These are phyloP conservation scores for Ciconia maguari DNA, from an alignment of 2,113 vertebrate species.

Conservation along the genomic window DNA sequence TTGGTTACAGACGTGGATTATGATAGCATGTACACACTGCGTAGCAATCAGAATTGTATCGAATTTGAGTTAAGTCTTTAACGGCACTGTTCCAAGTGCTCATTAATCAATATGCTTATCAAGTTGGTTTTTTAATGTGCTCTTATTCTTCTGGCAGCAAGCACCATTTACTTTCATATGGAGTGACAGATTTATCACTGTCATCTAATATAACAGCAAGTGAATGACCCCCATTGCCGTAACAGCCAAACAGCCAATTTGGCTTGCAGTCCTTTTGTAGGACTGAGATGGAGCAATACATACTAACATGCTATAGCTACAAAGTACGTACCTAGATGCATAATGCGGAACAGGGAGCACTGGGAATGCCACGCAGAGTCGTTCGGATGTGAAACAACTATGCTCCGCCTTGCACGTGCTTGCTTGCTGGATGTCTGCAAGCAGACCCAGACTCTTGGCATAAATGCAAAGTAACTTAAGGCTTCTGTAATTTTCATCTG, in stretches of 20 bases:
- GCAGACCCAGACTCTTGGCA: not conserved
- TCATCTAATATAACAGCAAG: not conserved
- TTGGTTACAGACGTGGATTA: not conserved
- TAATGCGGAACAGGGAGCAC: not conserved
- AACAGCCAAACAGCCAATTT: not conserved
- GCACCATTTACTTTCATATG: not conserved
- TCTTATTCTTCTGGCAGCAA: not conserved
- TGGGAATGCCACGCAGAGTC: not conserved
- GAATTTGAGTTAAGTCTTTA: not conserved
- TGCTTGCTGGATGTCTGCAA: not conserved
- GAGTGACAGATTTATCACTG: not conserved
- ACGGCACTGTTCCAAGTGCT: not conserved
- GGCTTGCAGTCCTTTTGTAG: not conserved
- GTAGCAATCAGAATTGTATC: not conserved
- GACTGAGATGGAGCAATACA: not conserved
- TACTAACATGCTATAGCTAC: not conserved
- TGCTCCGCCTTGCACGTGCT: not conserved
- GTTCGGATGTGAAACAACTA: fast-evolving
- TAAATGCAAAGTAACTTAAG: not conserved
- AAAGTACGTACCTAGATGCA: not conserved
- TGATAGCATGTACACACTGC: not conserved
- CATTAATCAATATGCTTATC: not conserved
- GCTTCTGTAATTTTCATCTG: not conserved
- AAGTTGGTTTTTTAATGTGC: not conserved
- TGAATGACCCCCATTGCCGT: not conserved